Conservation (phyloP, 2,797 vertebrate species). For the Varecia variegata region DNA sequence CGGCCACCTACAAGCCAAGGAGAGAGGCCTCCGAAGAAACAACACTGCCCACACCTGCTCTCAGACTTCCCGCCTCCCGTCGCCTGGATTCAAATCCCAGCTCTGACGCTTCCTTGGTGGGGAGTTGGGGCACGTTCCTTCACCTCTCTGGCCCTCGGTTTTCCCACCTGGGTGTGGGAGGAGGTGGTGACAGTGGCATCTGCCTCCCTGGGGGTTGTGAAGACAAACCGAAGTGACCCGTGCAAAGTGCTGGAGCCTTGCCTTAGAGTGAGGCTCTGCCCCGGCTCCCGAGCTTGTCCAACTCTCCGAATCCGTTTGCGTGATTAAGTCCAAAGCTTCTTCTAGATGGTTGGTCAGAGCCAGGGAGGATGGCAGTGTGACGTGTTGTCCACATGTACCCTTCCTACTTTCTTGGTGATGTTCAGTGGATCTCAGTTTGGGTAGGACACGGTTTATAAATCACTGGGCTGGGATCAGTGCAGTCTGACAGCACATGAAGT, state of each 20-base stretch:
- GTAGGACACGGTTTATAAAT: too few relatives aligned
- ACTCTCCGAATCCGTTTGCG: background rate
- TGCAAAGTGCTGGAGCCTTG: background rate
- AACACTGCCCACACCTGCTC: fast-evolving
- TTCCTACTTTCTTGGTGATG: background rate
- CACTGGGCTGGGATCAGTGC: fast-evolving
- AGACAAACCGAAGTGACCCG: fast-evolving
- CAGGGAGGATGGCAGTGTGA: fast-evolving
- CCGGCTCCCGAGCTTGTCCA: background rate
- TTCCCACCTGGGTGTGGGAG: background rate
- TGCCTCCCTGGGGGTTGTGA: fast-evolving
- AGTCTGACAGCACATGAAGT: too few relatives aligned
- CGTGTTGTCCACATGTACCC: fast-evolving
- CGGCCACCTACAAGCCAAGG: background rate
- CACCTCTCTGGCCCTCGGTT: fast-evolving
- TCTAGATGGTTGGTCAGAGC: background rate
- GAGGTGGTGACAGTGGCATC: background rate
- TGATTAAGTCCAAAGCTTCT: background rate
- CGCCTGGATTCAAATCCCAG: background rate
- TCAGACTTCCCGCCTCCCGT: background rate
- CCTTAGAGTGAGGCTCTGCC: background rate
- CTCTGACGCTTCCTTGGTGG: background rate
- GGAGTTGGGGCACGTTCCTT: background rate
- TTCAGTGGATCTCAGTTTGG: background rate
- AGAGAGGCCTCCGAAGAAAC: background rate